Percentiles rank a stretch among this genome's conserved stretches.
These are phyloP conservation scores for Lepilemur septentrionalis DNA, from an alignment of 2,797 vertebrate species.

Conservation along the genomic window DNA sequence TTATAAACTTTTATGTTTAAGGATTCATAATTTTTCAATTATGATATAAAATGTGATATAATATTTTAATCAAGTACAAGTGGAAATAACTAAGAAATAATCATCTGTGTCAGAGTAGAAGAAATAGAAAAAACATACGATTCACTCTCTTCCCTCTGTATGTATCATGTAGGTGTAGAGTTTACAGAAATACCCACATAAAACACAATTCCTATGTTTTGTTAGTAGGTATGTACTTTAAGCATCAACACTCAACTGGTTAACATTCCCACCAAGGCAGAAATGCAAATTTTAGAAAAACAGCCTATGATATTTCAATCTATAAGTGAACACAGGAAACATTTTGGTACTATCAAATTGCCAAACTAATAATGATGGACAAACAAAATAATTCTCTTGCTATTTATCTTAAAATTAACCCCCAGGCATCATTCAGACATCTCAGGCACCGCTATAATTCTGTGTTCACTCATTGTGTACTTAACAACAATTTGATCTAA, in stretches of 20 bases:
- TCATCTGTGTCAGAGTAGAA: neutral
- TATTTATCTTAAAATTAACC: neutral
- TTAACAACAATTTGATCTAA: conserved; percentile 30
- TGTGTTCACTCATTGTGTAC: conserved; percentile 22
- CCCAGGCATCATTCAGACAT: neutral
- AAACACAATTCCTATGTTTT: neutral
- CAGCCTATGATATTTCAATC: neutral
- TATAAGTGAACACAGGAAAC: conserved; percentile 58
- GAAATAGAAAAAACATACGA: neutral
- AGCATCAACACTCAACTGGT: conserved; percentile 26
- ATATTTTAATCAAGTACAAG: neutral
- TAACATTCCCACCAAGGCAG: conserved; percentile 33
- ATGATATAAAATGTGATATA: neutral
- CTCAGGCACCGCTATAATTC: conserved; percentile 31
- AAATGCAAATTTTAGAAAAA: neutral
- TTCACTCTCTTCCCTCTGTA: neutral
- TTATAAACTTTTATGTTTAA: neutral
- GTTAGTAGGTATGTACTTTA: neutral
- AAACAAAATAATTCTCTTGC: neutral
- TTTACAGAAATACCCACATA: neutral
- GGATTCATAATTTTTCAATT: neutral
- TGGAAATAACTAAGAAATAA: neutral
- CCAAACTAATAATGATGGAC: neutral
- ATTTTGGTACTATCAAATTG: neutral
- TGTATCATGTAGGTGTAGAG: neutral